Evolutionary conservation across 1,140 invertebrate genomes (phyloP).

Genomic region (Tenebrio molitor): DNA sequence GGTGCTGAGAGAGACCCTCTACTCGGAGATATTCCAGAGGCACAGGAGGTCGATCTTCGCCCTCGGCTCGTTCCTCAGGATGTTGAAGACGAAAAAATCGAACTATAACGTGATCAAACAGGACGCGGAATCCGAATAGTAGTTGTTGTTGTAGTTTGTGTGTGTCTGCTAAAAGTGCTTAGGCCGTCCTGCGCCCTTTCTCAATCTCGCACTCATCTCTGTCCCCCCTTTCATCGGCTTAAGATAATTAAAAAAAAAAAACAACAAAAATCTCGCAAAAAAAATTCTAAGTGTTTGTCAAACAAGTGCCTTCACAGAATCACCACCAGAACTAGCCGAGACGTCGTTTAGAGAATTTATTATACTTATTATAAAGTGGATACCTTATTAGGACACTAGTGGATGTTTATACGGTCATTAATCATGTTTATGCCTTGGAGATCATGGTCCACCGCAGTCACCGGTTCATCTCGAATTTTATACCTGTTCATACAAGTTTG

Average conservation of each 20-base stretch:
- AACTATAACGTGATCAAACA: conserved; percentile 83
- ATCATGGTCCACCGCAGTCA: no score
- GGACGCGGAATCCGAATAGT: conserved; percentile 68
- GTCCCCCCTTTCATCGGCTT: background rate
- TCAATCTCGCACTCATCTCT: no score
- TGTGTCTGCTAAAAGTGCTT: conserved; percentile 4
- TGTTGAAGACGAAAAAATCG: conserved; percentile 84
- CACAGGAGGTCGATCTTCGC: conserved; percentile 85
- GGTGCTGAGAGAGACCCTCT: conserved; percentile 80
- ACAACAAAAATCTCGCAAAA: no score
- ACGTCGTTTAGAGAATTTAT: background rate
- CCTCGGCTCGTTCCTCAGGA: conserved; percentile 82
- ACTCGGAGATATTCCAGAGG: conserved; percentile 85
- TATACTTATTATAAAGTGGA: background rate
- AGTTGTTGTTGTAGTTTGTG: background rate
- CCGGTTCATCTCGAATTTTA: no score
- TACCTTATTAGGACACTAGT: background rate
- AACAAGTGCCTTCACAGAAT: conserved; percentile 25
- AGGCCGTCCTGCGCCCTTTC: background rate
- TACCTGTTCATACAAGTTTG: no score
- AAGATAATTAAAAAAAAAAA: no score
- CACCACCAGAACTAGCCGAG: background rate
- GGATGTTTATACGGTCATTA: background rate
- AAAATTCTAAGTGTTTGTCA: conserved; percentile 2
- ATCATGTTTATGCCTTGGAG: no score